Percentiles rank a stretch among this genome's conserved stretches.
phyloP scores from a whole-genome alignment of 2,888 invertebrate species.

The Eristalinus aeneus region DNA sequence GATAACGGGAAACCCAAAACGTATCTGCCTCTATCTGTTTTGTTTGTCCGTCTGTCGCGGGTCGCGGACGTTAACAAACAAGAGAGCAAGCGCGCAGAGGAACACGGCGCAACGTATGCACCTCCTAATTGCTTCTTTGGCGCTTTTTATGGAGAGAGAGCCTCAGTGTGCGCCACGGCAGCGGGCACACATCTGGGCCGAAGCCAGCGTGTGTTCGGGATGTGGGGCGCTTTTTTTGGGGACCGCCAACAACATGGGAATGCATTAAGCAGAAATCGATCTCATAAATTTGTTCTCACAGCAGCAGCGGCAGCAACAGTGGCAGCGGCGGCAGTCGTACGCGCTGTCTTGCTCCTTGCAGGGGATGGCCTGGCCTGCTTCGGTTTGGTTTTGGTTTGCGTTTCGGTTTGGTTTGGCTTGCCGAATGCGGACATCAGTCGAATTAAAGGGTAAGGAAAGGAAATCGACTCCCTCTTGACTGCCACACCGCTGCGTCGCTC shows the following conservation, averaged over 20 bases:
- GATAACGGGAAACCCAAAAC: conserved; percentile 65
- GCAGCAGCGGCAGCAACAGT: conserved; percentile 42
- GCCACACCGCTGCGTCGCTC: background rate
- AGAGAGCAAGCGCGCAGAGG: conserved; percentile 11
- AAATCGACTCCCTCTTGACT: background rate
- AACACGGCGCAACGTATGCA: conserved; percentile 80
- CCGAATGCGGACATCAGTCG: conserved; percentile 62
- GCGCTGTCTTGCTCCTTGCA: conserved; percentile 49
- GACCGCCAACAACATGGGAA: conserved; percentile 77
- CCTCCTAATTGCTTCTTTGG: conserved; percentile 79
- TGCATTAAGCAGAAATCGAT: conserved; percentile 80
- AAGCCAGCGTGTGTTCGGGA: conserved; percentile 35
- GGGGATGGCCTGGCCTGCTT: conserved; percentile 11
- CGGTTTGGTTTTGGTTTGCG: conserved; percentile 30
- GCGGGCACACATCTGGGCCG: conserved; percentile 41
- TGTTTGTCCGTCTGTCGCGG: conserved; percentile 51
- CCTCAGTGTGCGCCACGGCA: background rate
- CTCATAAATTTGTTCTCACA: conserved; percentile 80
- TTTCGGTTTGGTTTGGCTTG: conserved; percentile 30
- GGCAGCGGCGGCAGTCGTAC: conserved; percentile 25
- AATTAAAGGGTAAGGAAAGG: conserved; percentile 66
- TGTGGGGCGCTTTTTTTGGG: conserved; percentile 63
- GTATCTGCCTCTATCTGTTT: conserved; percentile 49
- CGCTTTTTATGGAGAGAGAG: conserved; percentile 60
- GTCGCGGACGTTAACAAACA: conserved; percentile 51